phyloP scores from a whole-genome alignment of 2,888 invertebrate genomes.

The Ectropis crepuscularia region DNA sequence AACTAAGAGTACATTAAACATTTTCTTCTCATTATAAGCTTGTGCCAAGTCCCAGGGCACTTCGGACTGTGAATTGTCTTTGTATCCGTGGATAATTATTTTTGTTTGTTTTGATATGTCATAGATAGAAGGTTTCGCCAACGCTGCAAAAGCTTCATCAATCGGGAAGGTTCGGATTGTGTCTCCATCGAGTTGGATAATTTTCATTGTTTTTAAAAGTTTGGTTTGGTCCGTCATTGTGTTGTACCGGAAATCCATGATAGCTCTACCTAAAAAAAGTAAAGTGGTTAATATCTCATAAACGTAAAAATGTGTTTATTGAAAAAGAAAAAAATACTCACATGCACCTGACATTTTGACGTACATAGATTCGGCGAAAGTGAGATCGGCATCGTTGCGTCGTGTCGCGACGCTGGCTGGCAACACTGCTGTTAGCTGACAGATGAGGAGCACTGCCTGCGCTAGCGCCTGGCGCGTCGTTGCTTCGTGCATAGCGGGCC shows the following conservation, averaged over 20 bases:
- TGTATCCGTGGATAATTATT: slow-evolving; percentile 78
- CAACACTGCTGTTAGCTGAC: slow-evolving; percentile 45
- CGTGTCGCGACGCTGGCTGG: slow-evolving; percentile 41
- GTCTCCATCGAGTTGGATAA: slow-evolving; percentile 63
- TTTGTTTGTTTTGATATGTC: slow-evolving; percentile 79
- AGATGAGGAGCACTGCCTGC: slow-evolving; percentile 55
- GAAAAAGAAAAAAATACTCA: slow-evolving; percentile 61
- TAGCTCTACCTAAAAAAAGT: slow-evolving; percentile 70
- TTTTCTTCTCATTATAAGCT: slow-evolving; percentile 74
- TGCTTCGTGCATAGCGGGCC: slow-evolving; percentile 68
- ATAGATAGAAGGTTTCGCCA: slow-evolving; percentile 65
- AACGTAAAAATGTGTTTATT: slow-evolving; percentile 17
- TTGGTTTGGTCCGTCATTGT: slow-evolving; percentile 62
- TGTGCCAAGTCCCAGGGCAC: slow-evolving; percentile 72
- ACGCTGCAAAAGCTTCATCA: slow-evolving; percentile 65
- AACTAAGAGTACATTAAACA: slow-evolving; percentile 76
- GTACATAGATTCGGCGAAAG: slow-evolving; percentile 74
- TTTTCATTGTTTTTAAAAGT: slow-evolving; percentile 71
- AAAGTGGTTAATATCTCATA: slow-evolving; percentile 1
- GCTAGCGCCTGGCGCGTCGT: slow-evolving; percentile 50
- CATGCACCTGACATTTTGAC: slow-evolving; percentile 76
- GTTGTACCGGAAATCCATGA: slow-evolving; percentile 72
- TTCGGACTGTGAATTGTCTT: slow-evolving; percentile 73
- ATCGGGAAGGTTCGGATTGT: slow-evolving; percentile 64
- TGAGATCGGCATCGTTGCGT: slow-evolving; percentile 54